A percentile compares a stretch with the other conserved stretches of the same genome.
Evolutionary conservation across 2,113 vertebrate species (phyloP).

Genomic region (Kryptolebias marmoratus): DNA sequence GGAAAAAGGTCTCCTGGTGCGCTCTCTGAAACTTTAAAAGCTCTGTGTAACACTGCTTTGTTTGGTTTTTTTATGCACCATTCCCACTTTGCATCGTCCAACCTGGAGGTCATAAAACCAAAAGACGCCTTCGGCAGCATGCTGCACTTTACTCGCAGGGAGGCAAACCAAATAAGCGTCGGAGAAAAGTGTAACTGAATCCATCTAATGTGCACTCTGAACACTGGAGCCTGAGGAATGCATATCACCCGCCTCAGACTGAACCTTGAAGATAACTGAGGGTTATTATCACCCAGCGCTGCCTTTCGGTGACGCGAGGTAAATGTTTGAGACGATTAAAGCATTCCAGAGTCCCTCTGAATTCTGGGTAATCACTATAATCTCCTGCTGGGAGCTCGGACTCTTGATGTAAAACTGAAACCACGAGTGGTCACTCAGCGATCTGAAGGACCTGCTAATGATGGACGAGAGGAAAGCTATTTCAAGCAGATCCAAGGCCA

Average conservation of each 20-base stretch:
- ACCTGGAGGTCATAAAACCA: conserved; percentile 26
- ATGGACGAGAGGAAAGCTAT: conserved; percentile 20
- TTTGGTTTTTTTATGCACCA: conserved; percentile 46
- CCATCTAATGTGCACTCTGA: not conserved
- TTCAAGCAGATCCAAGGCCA: conserved; percentile 13
- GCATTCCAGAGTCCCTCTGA: conserved; percentile 19
- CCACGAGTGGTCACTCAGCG: conserved; percentile 41
- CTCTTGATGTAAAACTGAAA: conserved; percentile 36
- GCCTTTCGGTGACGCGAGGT: not conserved
- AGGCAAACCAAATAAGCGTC: too few species aligned
- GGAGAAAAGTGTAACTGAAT: conserved; percentile 28
- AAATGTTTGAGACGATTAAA: conserved; percentile 5
- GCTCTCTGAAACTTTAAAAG: conserved; percentile 53
- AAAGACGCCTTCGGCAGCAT: conserved; percentile 5
- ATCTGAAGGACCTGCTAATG: conserved; percentile 42
- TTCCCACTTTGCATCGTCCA: not conserved
- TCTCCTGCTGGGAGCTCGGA: conserved; percentile 25
- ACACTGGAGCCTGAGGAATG: not conserved
- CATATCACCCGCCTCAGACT: too few species aligned
- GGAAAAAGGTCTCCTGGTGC: conserved; percentile 29
- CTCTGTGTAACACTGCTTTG: conserved; percentile 25
- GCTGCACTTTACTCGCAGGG: conserved; percentile 16
- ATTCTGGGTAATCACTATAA: conserved; percentile 31
- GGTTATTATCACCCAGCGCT: too few species aligned
- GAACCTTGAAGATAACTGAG: too few species aligned